Evolutionary conservation across 2,113 vertebrate genomes (phyloP).

Genomic region (Natator depressus): DNA sequence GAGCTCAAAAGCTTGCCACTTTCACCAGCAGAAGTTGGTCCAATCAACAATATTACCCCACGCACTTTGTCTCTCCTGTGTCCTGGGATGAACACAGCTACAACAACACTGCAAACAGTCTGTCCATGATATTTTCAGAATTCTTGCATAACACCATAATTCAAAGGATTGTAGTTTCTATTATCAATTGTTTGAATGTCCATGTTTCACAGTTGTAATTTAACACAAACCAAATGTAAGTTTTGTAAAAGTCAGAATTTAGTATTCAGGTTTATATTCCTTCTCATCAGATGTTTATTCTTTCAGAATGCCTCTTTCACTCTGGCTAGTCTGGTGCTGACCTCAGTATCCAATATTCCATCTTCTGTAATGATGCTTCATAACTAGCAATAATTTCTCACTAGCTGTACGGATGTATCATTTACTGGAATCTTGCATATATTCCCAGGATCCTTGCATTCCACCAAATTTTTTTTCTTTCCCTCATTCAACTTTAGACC

Average conservation of each 20-base stretch:
- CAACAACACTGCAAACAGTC: too few species aligned
- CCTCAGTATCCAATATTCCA: background rate
- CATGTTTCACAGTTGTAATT: background rate
- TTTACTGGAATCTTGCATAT: background rate
- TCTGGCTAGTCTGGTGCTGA: background rate
- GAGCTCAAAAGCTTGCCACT: background rate
- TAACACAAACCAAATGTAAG: background rate
- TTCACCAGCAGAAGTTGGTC: background rate
- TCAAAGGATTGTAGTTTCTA: background rate
- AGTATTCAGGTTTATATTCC: background rate
- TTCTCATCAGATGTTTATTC: background rate
- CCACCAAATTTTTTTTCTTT: background rate
- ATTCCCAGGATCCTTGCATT: background rate
- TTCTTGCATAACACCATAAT: background rate
- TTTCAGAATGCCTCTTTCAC: background rate
- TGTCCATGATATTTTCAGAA: background rate
- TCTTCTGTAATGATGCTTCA: background rate
- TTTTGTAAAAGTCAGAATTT: background rate
- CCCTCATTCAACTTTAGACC: background rate
- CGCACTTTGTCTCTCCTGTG: background rate
- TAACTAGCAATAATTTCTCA: background rate
- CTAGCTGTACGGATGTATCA: background rate
- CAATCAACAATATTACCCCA: background rate
- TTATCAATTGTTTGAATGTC: background rate
- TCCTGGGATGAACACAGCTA: background rate